A percentile compares a stretch with the other conserved stretches of the same genome.
phyloP scores from a whole-genome alignment of 2,113 vertebrate genomes.

The Elephantulus edwardii region DNA sequence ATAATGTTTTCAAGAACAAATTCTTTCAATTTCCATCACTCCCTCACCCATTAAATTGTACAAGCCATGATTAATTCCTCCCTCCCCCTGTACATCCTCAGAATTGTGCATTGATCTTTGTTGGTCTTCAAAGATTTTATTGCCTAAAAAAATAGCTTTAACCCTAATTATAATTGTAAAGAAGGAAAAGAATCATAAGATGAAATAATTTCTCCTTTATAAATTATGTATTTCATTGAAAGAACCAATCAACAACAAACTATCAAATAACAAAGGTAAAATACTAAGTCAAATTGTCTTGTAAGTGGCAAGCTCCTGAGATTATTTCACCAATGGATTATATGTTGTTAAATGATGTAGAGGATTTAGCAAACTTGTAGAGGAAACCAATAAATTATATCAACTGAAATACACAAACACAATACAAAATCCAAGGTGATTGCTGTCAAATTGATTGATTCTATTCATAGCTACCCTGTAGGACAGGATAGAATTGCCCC shows the following conservation, averaged over 20 bases:
- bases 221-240: no score
- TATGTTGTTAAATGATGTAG: neutral
- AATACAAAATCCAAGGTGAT: neutral
- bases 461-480: no score
- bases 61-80: no score
- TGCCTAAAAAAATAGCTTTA: slow-evolving; percentile 63
- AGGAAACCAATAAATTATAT: neutral
- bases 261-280: neutral
- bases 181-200: neutral
- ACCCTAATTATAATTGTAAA: slow-evolving; percentile 42
- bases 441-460: neutral
- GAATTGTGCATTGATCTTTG: slow-evolving; percentile 23
- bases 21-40: no score
- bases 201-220: neutral
- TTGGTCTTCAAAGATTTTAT: slow-evolving; percentile 58
- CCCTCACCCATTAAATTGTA: no score
- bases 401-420: neutral
- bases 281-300: neutral
- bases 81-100: no score
- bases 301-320: neutral
- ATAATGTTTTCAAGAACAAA: no score
- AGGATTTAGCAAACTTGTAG: neutral
- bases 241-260: no score
- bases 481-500: neutral
- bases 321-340: neutral